Conservation (phyloP, 2,113 vertebrate genomes). For the Terrapene triunguis region DNA sequence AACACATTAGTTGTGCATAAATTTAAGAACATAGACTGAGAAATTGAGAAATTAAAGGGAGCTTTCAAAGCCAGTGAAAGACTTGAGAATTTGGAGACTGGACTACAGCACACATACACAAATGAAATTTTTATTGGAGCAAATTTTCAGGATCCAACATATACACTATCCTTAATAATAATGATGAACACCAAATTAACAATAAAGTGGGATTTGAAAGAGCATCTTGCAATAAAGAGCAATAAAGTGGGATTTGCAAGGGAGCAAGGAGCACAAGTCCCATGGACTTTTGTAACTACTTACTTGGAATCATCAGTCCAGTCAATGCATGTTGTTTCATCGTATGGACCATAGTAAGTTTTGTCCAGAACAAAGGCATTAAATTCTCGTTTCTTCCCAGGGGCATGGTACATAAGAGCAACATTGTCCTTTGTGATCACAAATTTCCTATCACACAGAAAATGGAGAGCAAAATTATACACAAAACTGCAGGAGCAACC, state of each 20-base stretch:
- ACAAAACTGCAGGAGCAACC: neutral
- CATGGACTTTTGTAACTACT: constrained; percentile 34
- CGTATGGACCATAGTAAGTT: constrained; percentile 94
- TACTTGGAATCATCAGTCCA: constrained; percentile 98
- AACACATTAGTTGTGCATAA: neutral
- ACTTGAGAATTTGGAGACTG: neutral
- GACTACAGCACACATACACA: rapidly evolving
- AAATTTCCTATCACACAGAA: constrained; percentile 84
- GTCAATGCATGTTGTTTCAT: constrained; percentile 96
- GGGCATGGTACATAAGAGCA: constrained; percentile 94
- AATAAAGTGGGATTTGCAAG: too few species aligned
- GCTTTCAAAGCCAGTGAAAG: neutral
- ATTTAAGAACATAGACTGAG: neutral
- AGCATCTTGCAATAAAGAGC: too few species aligned
- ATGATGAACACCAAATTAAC: neutral
- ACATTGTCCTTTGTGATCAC: constrained; percentile 93
- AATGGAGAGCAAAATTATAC: neutral
- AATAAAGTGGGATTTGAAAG: neutral
- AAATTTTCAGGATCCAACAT: neutral
- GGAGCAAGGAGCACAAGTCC: neutral
- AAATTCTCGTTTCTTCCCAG: constrained; percentile 91
- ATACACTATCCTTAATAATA: neutral
- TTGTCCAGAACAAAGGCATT: constrained; percentile 96
- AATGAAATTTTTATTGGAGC: neutral
- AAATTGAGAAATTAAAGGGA: neutral